Evolutionary conservation across 2,888 invertebrate genomes (phyloP).

Genomic region (Linnaemya vulpina): DNA sequence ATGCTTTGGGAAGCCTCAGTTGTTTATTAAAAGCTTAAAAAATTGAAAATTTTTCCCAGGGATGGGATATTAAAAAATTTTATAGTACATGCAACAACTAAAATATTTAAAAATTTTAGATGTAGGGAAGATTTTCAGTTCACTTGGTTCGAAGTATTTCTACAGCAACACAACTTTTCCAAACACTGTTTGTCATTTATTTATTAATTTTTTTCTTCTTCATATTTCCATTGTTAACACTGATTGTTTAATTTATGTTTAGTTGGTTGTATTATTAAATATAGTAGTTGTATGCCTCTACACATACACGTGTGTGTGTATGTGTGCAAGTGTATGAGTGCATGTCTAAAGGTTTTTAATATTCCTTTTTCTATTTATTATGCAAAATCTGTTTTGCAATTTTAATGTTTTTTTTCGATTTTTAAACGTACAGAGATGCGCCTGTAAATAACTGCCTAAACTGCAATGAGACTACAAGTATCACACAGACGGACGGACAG

Average conservation of each 20-base stretch:
- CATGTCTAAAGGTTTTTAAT: constrained; percentile 18
- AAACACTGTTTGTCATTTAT: not conserved
- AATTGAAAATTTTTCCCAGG: too few relatives aligned
- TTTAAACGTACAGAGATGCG: constrained; percentile 64
- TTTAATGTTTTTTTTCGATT: constrained; percentile 55
- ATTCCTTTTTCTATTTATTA: constrained; percentile 58
- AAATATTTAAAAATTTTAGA: too few relatives aligned
- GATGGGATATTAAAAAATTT: too few relatives aligned
- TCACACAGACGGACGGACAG: constrained; percentile 25
- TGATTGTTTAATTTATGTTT: constrained; percentile 67
- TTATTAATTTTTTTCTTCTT: constrained; percentile 48
- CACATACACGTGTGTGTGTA: not conserved
- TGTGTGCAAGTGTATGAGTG: too few relatives aligned
- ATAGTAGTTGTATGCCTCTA: constrained; percentile 18
- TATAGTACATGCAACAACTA: too few relatives aligned
- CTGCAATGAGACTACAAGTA: constrained; percentile 46
- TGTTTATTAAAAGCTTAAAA: too few relatives aligned
- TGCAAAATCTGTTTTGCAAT: constrained; percentile 70
- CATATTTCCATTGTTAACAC: constrained; percentile 66
- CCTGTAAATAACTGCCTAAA: constrained; percentile 61
- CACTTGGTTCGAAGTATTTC: not conserved
- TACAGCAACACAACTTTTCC: not conserved
- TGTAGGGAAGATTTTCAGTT: not conserved
- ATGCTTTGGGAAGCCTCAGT: too few relatives aligned
- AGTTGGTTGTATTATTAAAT: constrained; percentile 36